Evolutionary conservation across 2,797 vertebrate genomes (phyloP), one percentile per base, ranked within the genome.

Genomic region (Gallinago stenura): DNA sequence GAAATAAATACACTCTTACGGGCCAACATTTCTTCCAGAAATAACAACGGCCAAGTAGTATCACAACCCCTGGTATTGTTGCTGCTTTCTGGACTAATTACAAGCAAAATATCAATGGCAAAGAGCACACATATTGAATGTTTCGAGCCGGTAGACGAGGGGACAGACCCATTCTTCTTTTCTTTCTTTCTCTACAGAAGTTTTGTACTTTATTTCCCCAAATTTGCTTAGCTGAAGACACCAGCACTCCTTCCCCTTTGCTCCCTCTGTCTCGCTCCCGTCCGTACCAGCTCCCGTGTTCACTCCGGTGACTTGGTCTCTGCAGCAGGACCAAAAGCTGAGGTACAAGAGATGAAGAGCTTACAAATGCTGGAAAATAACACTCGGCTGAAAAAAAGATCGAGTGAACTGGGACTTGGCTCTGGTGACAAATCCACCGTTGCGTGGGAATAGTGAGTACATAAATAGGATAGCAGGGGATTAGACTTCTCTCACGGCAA

Each of bases 301-400:
- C 4, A 2, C 41, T 13, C 45, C 0, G 1, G 0, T 33, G 79
- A 16, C 2, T 4, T 7, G 69, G 19, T 43, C 54, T 69, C 78
- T 82, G 82, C 82, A 82, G 84, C 69, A 12, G 35, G 28, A 19
- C 51, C 65, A 5, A 24, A 83, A 89, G 76, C 90, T 53, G 76
- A 85, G 51, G 41, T 48, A 72, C 45, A 30, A 58, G 48, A 41
- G 37, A 43, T 28, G 56, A 87, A 7, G 18, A 94, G 80, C 68
- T 26, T 69, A 83, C 14, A 73, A 88, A 75, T 48, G 65, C 48
- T n/a, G 6, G 72, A 9, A 83, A 56, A 31, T 6, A 43, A 13
- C 14, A 35, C 11, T 78, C 14, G 2, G 57, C 1, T 88, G 66
- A 25, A 68, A 33, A 33, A 43, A 60, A 50, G 81, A 35, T 19